These are phyloP conservation scores for Drosophila repletoides DNA, from an alignment of 1,140 invertebrate genomes.

Conservation along the genomic window DNA sequence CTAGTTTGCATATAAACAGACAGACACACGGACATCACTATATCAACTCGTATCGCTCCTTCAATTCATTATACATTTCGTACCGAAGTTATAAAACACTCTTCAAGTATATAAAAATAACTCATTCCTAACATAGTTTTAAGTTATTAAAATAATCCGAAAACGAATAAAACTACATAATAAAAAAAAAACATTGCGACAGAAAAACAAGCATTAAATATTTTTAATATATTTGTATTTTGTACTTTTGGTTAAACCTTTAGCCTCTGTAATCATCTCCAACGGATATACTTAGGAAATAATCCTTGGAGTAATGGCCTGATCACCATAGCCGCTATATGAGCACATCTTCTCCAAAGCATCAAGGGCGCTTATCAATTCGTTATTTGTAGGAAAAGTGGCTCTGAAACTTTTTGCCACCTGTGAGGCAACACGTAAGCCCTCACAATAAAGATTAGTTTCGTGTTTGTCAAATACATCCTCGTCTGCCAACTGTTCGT, in stretches of 20 bases:
- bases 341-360: not conserved
- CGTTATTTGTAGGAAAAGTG: not conserved
- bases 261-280: constrained; percentile 7
- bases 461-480: constrained; percentile 76
- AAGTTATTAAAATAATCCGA: too few relatives aligned
- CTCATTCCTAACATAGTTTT: too few relatives aligned
- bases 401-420: not conserved
- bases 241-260: not conserved
- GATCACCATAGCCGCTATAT: not conserved
- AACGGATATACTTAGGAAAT: not conserved
- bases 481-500: not conserved
- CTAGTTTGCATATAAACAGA: too few relatives aligned
- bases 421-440: constrained; percentile 28
- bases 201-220: not conserved
- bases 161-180: not conserved
- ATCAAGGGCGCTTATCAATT: constrained; percentile 1
- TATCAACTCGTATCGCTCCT: too few relatives aligned
- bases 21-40: too few relatives aligned
- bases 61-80: too few relatives aligned
- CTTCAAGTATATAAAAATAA: too few relatives aligned
- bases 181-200: not conserved
- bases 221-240: not conserved
- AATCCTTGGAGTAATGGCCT: not conserved
- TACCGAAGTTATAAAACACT: too few relatives aligned
- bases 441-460: constrained; percentile 67